Conservation (phyloP, 2,113 vertebrate species). For the Nanorana parkeri region DNA sequence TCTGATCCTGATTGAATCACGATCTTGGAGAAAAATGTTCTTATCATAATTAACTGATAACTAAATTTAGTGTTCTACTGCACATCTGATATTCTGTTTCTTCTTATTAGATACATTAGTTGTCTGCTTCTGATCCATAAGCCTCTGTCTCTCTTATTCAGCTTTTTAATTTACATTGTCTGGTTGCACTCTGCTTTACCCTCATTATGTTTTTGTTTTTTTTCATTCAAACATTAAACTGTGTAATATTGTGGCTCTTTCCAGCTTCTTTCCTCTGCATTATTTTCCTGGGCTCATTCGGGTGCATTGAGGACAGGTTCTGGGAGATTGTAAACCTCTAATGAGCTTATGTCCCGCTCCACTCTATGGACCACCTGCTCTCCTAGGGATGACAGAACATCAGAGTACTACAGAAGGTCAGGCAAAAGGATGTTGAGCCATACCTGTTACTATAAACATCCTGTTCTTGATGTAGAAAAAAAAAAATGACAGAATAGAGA, state of each 20-base stretch:
- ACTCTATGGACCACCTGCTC: constrained; percentile 45
- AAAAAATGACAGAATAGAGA: not conserved
- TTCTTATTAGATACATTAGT: too few relatives aligned
- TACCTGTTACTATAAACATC: not conserved
- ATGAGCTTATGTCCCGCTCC: constrained; percentile 45
- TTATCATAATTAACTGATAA: too few relatives aligned
- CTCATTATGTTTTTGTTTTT: not conserved
- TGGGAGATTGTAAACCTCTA: constrained; percentile 45
- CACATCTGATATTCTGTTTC: too few relatives aligned
- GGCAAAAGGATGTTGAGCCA: not conserved
- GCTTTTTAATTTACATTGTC: too few relatives aligned
- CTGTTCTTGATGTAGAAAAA: not conserved
- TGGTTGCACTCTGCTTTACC: too few relatives aligned
- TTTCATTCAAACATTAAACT: not conserved
- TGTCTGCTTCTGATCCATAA: too few relatives aligned
- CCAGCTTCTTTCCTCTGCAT: constrained; percentile 2
- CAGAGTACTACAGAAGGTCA: constrained; percentile 26
- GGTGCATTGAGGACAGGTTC: constrained; percentile 49
- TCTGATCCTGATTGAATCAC: too few relatives aligned
- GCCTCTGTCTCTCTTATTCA: too few relatives aligned
- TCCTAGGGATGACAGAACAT: not conserved
- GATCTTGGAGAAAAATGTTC: too few relatives aligned
- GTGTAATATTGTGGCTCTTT: not conserved
- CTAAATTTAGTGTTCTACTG: too few relatives aligned
- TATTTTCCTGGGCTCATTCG: constrained; percentile 29